phyloP scores from a whole-genome alignment of 2,113 vertebrate species.

The Passer montanus region DNA sequence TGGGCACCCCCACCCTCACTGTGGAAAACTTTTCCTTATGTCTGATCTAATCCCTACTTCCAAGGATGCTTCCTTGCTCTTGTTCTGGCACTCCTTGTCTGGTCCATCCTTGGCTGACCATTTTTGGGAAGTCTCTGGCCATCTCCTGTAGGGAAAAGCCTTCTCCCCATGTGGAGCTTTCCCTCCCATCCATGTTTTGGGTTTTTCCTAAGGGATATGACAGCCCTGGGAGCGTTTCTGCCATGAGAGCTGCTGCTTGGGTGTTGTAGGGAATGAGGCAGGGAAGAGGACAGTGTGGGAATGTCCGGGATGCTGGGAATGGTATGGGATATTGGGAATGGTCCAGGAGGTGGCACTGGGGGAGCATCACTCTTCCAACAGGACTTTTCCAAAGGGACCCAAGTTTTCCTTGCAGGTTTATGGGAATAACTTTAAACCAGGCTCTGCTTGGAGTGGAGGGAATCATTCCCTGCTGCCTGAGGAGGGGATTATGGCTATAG shows the following conservation, averaged over 20 bases:
- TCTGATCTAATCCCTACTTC: neutral
- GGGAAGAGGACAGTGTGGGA: neutral
- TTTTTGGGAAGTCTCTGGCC: neutral
- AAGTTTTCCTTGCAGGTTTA: accelerated
- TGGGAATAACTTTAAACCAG: neutral
- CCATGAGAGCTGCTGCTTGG: accelerated
- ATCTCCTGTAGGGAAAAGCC: neutral
- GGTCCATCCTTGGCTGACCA: accelerated
- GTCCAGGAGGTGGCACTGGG: neutral
- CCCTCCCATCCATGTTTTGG: neutral
- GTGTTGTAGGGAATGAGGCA: neutral
- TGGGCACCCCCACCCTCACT: neutral
- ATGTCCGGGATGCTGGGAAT: neutral
- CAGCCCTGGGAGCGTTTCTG: neutral
- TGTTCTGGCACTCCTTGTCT: neutral
- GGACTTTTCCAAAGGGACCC: neutral
- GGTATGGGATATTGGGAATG: neutral
- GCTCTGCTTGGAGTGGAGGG: neutral
- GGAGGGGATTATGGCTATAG: neutral
- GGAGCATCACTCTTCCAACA: neutral
- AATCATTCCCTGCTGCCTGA: neutral
- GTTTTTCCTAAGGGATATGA: neutral
- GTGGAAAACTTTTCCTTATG: neutral
- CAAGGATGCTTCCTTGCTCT: neutral
- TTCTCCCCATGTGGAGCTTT: accelerated